These are phyloP conservation scores for Ditylenchus weischeri DNA, from an alignment of 2,888 invertebrate species.

Conservation along the genomic window DNA sequence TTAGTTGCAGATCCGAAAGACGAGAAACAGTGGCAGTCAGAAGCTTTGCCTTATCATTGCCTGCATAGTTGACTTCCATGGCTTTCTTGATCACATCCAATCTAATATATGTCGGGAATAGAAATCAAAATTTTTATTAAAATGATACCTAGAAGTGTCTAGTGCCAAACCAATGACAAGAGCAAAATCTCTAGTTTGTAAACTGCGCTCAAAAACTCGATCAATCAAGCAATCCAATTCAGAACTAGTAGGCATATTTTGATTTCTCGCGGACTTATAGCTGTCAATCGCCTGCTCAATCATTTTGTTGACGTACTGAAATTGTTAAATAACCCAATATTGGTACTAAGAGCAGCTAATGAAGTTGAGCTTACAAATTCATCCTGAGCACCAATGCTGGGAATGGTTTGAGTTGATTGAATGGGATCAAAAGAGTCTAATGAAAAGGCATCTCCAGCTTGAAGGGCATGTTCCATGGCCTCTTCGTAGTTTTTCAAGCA, in stretches of 20 bases:
- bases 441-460: conserved; percentile 77
- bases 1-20: conserved; percentile 91
- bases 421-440: conserved; percentile 3
- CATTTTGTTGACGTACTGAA: conserved; percentile 53
- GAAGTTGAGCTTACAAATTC: conserved; percentile 32
- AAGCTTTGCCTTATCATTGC: conserved; percentile 65
- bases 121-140: neutral
- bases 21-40: conserved; percentile 91
- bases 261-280: conserved; percentile 47
- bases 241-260: conserved; percentile 32
- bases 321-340: conserved; percentile 2
- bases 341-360: neutral
- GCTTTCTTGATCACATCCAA: conserved; percentile 94
- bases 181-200: conserved; percentile 65
- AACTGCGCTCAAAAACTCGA: conserved; percentile 91
- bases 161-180: conserved; percentile 86
- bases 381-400: conserved; percentile 45
- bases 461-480: conserved; percentile 91
- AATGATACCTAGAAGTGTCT: conserved; percentile 68
- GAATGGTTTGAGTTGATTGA: conserved; percentile 69
- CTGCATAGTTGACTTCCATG: conserved; percentile 63
- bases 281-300: conserved; percentile 51
- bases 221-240: conserved; percentile 85
- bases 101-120: conserved; percentile 59
- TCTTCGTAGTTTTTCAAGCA: conserved; percentile 95